Percentiles rank a stretch among this genome's conserved stretches.
These are phyloP conservation scores for Hippocampus mohnikei DNA, from an alignment of 2,113 vertebrate genomes.

Conservation along the genomic window DNA sequence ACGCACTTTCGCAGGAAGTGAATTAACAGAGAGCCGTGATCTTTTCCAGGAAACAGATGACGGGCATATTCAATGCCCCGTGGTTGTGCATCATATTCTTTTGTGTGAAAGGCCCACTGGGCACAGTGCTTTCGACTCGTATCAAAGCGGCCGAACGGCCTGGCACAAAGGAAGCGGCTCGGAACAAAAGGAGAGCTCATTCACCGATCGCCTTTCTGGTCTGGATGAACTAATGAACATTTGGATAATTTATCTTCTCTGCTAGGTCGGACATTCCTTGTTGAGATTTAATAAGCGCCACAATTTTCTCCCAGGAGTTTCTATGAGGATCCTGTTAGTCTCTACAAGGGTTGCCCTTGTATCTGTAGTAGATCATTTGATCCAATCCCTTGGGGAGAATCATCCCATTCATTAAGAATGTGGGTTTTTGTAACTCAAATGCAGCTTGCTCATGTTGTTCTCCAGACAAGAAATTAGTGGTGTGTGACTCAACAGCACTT, in stretches of 20 bases:
- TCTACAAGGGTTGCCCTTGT: neutral
- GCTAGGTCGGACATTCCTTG: constrained; percentile 37
- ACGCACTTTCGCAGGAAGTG: constrained; percentile 30
- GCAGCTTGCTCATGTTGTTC: neutral
- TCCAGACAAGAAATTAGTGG: neutral
- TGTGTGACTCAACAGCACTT: neutral
- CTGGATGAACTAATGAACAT: constrained; percentile 55
- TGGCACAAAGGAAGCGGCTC: constrained; percentile 57
- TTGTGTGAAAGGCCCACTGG: constrained; percentile 49
- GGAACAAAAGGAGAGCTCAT: constrained; percentile 65
- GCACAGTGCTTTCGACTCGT: constrained; percentile 50
- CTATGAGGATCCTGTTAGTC: neutral
- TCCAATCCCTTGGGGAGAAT: neutral
- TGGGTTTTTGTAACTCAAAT: neutral
- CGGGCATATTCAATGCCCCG: neutral
- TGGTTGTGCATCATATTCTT: constrained; percentile 53
- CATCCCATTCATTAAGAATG: neutral
- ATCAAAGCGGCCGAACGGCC: constrained; percentile 62
- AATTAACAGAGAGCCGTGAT: constrained; percentile 39
- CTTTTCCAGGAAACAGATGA: constrained; percentile 35
- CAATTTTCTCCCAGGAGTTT: neutral
- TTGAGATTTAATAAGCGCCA: constrained; percentile 45
- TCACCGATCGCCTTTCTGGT: constrained; percentile 64
- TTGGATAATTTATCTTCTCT: constrained; percentile 50
- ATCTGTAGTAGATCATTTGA: neutral